These are phyloP conservation scores for Carposina sasakii DNA, from an alignment of 1,140 invertebrate species.

Conservation along the genomic window DNA sequence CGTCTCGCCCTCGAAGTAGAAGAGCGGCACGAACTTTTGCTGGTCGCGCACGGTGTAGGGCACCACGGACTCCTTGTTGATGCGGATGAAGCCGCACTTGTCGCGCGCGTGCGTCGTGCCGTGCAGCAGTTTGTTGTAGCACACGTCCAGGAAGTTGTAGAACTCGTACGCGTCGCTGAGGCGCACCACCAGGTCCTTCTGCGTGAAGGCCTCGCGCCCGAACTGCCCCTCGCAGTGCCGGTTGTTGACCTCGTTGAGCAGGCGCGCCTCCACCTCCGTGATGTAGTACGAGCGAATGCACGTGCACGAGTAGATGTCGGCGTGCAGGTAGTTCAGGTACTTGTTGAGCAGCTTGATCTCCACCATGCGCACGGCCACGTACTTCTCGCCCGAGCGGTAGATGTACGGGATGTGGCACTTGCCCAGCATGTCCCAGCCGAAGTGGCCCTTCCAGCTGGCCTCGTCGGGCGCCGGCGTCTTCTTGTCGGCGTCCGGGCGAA, in stretches of 20 bases:
- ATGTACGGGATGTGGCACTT: constrained; percentile 92
- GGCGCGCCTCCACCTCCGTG: constrained; percentile 89
- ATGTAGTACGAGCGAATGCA: constrained; percentile 95
- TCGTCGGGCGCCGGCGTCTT: constrained; percentile 79
- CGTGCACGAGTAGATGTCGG: constrained; percentile 89
- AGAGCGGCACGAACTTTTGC: constrained; percentile 93
- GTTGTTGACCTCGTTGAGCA: constrained; percentile 94
- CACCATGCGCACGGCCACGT: constrained; percentile 92
- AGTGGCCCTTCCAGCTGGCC: constrained; percentile 86
- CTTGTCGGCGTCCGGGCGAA: constrained; percentile 48
- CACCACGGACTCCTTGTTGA: constrained; percentile 95
- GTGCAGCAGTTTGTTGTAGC: constrained; percentile 85
- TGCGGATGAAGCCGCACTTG: constrained; percentile 93
- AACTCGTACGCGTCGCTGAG: constrained; percentile 91
- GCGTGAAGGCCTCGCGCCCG: constrained; percentile 90
- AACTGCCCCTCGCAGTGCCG: constrained; percentile 94
- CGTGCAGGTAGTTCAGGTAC: constrained; percentile 86
- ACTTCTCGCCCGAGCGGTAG: constrained; percentile 87
- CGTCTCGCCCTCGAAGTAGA: constrained; percentile 94
- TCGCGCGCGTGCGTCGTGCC: constrained; percentile 79
- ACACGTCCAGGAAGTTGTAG: constrained; percentile 91
- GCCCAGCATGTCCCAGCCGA: constrained; percentile 91
- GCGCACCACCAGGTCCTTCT: constrained; percentile 91
- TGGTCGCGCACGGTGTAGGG: constrained; percentile 90
- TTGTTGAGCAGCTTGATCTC: constrained; percentile 90